Conservation (phyloP, 1,140 invertebrate genomes). For the Sycophaga agraensis region DNA sequence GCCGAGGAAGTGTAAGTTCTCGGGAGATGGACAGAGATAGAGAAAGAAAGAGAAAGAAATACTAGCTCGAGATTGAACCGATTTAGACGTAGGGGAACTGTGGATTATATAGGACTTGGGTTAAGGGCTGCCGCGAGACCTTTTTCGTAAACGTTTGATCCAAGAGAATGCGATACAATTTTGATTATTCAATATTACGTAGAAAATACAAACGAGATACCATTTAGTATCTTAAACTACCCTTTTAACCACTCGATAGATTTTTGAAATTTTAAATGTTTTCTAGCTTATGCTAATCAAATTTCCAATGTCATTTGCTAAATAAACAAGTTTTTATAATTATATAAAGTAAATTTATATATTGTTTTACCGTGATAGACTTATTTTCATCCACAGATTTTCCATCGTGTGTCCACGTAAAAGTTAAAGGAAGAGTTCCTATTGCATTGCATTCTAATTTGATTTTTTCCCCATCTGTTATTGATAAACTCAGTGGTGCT, state of each 20-base stretch:
- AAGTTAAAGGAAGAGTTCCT: slow-evolving; percentile 62
- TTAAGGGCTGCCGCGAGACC: slow-evolving; percentile 6
- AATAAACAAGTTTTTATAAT: not conserved
- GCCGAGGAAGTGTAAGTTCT: too few species aligned
- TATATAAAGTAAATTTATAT: not conserved
- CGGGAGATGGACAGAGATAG: not conserved
- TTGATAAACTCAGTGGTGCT: slow-evolving; percentile 66
- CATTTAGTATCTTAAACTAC: too few species aligned
- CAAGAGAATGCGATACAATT: not conserved
- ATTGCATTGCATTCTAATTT: slow-evolving; percentile 69
- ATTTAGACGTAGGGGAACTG: slow-evolving; percentile 12
- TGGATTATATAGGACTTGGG: slow-evolving; percentile 17
- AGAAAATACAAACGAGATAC: not conserved
- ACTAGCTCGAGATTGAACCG: too few species aligned
- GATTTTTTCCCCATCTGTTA: slow-evolving; percentile 66
- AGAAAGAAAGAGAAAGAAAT: not conserved
- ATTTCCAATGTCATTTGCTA: too few species aligned
- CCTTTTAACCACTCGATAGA: too few species aligned
- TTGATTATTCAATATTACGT: not conserved
- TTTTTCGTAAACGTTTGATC: not conserved
- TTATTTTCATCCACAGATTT: slow-evolving; percentile 61
- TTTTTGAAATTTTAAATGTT: too few species aligned
- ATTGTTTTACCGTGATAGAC: slow-evolving; percentile 55
- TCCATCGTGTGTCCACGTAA: slow-evolving; percentile 71
- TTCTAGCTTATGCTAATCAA: too few species aligned